phyloP scores from a whole-genome alignment of 2,113 vertebrate species.

The Oceanites oceanicus region DNA sequence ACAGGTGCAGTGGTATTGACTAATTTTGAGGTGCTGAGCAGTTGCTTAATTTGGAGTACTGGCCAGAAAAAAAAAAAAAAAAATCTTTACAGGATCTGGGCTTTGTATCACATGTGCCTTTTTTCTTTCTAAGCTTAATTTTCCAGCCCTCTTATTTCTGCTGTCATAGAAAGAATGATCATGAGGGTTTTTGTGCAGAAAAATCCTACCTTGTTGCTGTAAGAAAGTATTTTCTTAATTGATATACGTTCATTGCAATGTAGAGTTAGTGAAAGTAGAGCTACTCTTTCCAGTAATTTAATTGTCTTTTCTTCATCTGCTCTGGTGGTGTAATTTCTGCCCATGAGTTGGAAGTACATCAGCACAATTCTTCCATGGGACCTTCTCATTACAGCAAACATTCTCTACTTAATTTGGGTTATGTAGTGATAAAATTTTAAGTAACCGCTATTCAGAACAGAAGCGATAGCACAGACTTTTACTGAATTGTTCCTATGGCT shows the following conservation, averaged over 20 bases:
- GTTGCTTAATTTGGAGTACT: background rate
- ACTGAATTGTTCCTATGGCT: background rate
- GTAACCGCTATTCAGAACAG: background rate
- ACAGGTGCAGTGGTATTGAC: background rate
- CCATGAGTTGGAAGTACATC: background rate
- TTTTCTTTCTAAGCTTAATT: background rate
- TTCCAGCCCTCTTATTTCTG: background rate
- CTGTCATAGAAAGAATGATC: background rate
- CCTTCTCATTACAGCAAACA: background rate
- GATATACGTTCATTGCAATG: background rate
- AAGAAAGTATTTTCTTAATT: background rate
- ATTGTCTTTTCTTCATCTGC: background rate
- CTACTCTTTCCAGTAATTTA: background rate
- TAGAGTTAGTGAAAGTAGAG: background rate
- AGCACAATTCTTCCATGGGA: background rate
- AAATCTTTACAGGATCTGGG: background rate
- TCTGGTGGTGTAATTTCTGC: background rate
- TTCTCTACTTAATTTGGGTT: background rate
- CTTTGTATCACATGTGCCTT: background rate
- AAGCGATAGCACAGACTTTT: background rate
- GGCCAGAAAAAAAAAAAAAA: background rate
- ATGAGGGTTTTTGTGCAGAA: background rate
- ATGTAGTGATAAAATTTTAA: background rate
- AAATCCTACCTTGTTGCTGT: background rate
- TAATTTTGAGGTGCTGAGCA: background rate